Evolutionary conservation across 2,113 vertebrate genomes (phyloP).

Genomic region (Passer domesticus): DNA sequence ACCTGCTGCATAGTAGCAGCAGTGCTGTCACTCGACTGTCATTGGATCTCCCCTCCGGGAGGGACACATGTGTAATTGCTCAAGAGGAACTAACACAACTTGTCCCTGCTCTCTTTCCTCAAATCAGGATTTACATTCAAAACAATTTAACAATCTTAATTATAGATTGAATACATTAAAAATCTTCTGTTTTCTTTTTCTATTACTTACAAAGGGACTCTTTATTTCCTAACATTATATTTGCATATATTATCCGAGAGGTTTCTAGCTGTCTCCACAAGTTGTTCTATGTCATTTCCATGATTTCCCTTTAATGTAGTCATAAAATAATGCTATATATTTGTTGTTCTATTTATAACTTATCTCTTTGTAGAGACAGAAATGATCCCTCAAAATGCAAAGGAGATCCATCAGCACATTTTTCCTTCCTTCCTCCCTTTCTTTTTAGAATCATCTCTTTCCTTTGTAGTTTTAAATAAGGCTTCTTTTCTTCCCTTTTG

Average conservation of each 20-base stretch:
- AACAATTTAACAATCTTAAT: background rate
- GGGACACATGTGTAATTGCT: background rate
- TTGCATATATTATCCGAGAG: fast-evolving
- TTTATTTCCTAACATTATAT: background rate
- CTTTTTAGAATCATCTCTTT: conserved; percentile 10
- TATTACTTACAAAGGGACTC: background rate
- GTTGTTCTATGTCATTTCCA: background rate
- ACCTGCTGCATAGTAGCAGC: background rate
- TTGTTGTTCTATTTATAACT: background rate
- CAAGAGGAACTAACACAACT: fast-evolving
- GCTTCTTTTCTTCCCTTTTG: conserved; percentile 2
- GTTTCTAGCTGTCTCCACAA: background rate
- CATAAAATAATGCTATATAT: background rate
- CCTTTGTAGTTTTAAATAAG: conserved; percentile 31
- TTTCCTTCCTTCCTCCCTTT: background rate
- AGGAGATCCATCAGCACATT: background rate
- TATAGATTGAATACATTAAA: background rate
- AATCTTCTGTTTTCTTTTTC: background rate
- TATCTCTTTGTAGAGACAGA: background rate
- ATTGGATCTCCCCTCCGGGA: background rate
- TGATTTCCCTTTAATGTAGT: background rate
- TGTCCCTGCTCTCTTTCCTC: background rate
- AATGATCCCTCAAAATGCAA: background rate
- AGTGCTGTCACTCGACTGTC: background rate
- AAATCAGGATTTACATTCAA: background rate